phyloP scores from a whole-genome alignment of 2,888 invertebrate species.

The Zonitis immaculata region DNA sequence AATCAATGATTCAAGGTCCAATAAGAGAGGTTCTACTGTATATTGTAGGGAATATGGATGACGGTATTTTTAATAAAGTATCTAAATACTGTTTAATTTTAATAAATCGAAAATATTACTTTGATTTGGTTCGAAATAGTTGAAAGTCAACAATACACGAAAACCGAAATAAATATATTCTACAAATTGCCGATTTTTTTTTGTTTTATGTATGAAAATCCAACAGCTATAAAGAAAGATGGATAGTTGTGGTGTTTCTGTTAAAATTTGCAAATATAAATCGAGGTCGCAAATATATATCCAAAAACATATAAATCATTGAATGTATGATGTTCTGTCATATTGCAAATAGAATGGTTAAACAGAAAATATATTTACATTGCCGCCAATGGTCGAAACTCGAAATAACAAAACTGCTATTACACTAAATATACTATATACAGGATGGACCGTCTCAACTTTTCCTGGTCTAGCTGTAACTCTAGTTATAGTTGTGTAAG shows the following conservation, averaged over 20 bases:
- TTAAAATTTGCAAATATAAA: slow-evolving; percentile 22
- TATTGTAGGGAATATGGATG: too few relatives aligned
- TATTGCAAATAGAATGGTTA: slow-evolving; percentile 31
- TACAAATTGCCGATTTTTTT: neutral
- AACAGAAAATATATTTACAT: slow-evolving; percentile 27
- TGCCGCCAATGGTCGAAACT: slow-evolving; percentile 4
- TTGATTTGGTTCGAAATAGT: neutral
- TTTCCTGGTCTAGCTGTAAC: too few relatives aligned
- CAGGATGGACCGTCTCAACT: too few relatives aligned
- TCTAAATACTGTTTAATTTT: too few relatives aligned
- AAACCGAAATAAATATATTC: neutral
- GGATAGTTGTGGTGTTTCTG: slow-evolving; percentile 3
- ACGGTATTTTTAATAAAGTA: too few relatives aligned
- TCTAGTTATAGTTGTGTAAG: too few relatives aligned
- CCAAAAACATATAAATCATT: slow-evolving; percentile 18
- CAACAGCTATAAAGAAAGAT: neutral
- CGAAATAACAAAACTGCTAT: slow-evolving; percentile 14
- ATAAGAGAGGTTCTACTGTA: too few relatives aligned
- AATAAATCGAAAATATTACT: too few relatives aligned
- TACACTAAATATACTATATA: neutral
- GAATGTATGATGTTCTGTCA: slow-evolving; percentile 23
- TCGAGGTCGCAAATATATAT: slow-evolving; percentile 9
- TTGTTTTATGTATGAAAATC: neutral
- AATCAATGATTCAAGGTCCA: too few relatives aligned
- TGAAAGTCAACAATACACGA: neutral